Percentiles rank a stretch among this genome's conserved stretches.
Evolutionary conservation across 2,113 vertebrate species (phyloP).

Genomic region (Chaetops frenatus): DNA sequence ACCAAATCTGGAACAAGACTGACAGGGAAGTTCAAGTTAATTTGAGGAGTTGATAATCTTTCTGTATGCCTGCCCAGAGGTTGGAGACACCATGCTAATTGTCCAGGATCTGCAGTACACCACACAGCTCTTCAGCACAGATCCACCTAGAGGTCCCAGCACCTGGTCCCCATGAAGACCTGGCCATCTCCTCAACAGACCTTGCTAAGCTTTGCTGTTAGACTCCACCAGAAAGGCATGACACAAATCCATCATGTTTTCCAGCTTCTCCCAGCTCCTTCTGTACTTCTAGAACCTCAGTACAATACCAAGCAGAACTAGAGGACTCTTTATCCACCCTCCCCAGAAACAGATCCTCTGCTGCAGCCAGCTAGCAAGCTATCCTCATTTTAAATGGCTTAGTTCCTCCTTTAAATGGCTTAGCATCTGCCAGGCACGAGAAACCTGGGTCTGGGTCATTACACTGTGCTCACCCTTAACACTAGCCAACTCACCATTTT

Average conservation of each 20-base stretch:
- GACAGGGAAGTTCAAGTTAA: not conserved
- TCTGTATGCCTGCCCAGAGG: not conserved
- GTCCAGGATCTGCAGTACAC: not conserved
- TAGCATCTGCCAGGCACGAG: not conserved
- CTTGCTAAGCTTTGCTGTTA: not conserved
- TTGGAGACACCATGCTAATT: not conserved
- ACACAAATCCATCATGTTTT: not conserved
- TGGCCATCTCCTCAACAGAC: not conserved
- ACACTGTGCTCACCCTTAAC: not conserved
- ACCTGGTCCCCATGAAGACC: not conserved
- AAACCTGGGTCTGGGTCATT: not conserved
- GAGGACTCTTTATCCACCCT: not conserved
- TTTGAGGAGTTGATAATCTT: not conserved
- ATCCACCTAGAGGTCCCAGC: not conserved
- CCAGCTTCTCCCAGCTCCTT: not conserved
- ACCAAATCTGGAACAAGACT: not conserved
- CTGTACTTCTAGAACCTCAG: not conserved
- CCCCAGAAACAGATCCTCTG: not conserved
- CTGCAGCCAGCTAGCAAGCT: not conserved
- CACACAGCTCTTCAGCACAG: not conserved
- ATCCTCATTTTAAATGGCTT: conserved; percentile 11
- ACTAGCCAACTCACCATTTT: not conserved
- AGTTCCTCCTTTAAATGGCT: not conserved
- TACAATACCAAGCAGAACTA: not conserved
- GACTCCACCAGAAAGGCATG: not conserved